Evolutionary conservation across 92 coral and sea anemone species (phyloP).

Genomic region (Phymanthus crucifer): DNA sequence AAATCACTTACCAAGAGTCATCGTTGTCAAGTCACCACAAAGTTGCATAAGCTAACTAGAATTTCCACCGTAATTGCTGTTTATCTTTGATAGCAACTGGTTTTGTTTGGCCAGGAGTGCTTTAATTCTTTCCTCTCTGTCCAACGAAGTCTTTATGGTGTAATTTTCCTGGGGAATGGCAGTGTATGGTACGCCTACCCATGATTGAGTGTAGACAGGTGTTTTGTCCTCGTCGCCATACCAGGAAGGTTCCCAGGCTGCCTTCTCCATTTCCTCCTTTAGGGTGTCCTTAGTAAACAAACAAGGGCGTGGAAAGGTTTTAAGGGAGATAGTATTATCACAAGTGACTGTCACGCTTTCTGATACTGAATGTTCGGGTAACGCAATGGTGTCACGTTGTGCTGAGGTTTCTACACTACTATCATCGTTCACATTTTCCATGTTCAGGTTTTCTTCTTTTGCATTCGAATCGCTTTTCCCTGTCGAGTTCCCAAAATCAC

Average conservation of each 20-base stretch:
- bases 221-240: not conserved
- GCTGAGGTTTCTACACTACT: not conserved
- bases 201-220: not conserved
- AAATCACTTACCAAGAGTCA: not conserved
- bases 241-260: not conserved
- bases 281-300: not conserved
- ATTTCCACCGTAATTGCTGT: not conserved
- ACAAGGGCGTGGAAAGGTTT: not conserved
- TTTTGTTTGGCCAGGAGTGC: conserved; percentile 50
- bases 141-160: conserved; percentile 37
- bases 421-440: not conserved
- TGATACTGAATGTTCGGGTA: not conserved
- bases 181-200: not conserved
- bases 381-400: not conserved
- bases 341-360: not conserved
- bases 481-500: not conserved
- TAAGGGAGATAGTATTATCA: not conserved
- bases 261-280: not conserved
- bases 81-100: conserved; percentile 44
- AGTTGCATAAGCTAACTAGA: not conserved
- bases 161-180: conserved; percentile 10
- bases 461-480: not conserved
- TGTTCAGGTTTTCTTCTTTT: not conserved
- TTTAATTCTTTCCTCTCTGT: conserved; percentile 62
- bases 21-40: not conserved